These are phyloP conservation scores for Pollenia griseotomentosa DNA, from an alignment of 2,888 invertebrate genomes.

Conservation along the genomic window DNA sequence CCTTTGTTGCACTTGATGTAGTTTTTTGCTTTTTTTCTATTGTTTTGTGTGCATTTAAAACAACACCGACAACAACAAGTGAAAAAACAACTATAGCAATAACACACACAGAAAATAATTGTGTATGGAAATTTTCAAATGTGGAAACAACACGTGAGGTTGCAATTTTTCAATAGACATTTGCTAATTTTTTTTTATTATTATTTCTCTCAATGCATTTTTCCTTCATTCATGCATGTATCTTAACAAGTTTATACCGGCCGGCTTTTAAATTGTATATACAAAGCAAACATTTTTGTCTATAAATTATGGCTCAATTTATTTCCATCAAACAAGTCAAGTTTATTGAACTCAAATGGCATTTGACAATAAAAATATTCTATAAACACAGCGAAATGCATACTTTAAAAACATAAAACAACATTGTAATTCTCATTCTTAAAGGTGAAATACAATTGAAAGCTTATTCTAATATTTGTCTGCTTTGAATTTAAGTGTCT, in stretches of 20 bases:
- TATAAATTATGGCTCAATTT: constrained; percentile 61
- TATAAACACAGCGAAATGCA: too few species aligned
- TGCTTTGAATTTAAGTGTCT: too few species aligned
- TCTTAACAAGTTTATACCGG: constrained; percentile 71
- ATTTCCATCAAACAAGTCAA: constrained; percentile 52
- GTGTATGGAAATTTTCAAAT: constrained; percentile 37
- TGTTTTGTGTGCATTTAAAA: constrained; percentile 54
- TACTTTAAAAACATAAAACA: too few species aligned
- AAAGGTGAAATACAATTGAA: too few species aligned
- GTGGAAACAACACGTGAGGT: constrained; percentile 65
- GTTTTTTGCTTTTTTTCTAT: constrained; percentile 33
- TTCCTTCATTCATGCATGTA: constrained; percentile 5
- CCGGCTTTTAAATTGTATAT: constrained; percentile 70
- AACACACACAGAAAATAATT: not conserved
- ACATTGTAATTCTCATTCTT: too few species aligned
- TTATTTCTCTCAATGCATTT: constrained; percentile 12
- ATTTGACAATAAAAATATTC: constrained; percentile 31
- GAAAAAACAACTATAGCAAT: not conserved
- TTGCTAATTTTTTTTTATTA: constrained; percentile 52
- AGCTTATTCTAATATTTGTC: too few species aligned
- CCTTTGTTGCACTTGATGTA: constrained; percentile 67
- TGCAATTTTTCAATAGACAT: constrained; percentile 70
- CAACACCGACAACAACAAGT: not conserved
- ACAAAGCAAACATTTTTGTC: constrained; percentile 25
- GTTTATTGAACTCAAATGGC: constrained; percentile 66